phyloP scores from a whole-genome alignment of 2,113 vertebrate species.

The Xiphorhynchus elegans region DNA sequence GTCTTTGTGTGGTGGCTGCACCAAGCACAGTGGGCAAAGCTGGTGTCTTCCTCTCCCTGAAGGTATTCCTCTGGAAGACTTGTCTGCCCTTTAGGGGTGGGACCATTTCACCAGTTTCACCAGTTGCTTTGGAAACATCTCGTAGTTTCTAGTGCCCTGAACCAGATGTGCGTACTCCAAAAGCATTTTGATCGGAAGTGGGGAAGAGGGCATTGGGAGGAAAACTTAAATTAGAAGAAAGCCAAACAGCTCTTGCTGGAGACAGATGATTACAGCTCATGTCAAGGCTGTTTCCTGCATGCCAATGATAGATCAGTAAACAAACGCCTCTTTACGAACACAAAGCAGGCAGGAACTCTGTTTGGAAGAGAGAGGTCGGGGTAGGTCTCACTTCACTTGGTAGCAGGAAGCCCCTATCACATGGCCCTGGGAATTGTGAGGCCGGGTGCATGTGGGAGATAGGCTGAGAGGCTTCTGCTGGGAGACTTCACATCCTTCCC shows the following conservation, averaged over 20 bases:
- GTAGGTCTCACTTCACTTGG: constrained; percentile 50
- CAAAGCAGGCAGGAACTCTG: constrained; percentile 66
- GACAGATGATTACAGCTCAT: constrained; percentile 72
- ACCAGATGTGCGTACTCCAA: neutral
- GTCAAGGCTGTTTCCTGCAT: constrained; percentile 74
- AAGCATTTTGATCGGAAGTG: neutral
- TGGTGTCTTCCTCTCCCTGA: neutral
- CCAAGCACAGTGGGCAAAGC: neutral
- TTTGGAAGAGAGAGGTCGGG: constrained; percentile 63
- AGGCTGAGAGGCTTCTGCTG: neutral
- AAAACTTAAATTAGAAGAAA: constrained; percentile 70
- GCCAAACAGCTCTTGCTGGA: constrained; percentile 61
- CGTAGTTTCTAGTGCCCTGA: neutral
- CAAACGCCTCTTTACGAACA: constrained; percentile 67
- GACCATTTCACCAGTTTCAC: neutral
- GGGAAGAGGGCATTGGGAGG: constrained; percentile 29
- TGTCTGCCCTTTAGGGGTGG: neutral
- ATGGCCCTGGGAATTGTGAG: constrained; percentile 67
- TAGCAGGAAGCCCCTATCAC: constrained; percentile 64
- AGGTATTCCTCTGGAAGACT: neutral
- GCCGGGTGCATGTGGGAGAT: constrained; percentile 25
- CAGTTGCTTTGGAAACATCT: neutral
- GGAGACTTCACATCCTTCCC: constrained; percentile 53
- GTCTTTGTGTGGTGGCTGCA: fast-evolving
- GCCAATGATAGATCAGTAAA: constrained; percentile 72